phyloP scores from a whole-genome alignment of 2,113 vertebrate species.

The Vicugna pacos region DNA sequence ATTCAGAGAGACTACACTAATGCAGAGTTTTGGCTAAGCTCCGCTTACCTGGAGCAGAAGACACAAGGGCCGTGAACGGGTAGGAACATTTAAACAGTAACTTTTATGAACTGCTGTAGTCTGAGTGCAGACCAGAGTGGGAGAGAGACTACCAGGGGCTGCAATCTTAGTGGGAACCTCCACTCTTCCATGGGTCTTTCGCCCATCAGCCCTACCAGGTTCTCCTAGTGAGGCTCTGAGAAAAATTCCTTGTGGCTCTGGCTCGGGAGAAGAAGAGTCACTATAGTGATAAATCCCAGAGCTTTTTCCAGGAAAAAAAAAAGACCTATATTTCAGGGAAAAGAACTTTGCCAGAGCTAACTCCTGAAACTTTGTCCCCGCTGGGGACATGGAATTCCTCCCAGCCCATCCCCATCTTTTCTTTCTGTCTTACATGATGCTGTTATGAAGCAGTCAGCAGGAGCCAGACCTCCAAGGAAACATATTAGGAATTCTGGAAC shows the following conservation, averaged over 20 bases:
- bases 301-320: not conserved
- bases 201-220: not conserved
- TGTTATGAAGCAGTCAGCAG: not conserved
- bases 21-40: not conserved
- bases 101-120: not conserved
- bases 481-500: not conserved
- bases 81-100: not conserved
- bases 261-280: not conserved
- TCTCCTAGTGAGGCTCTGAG: not conserved
- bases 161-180: fast-evolving
- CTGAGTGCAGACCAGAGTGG: not conserved
- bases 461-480: not conserved
- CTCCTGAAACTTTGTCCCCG: not conserved
- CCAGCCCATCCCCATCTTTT: not conserved
- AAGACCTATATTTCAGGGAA: not conserved
- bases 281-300: not conserved
- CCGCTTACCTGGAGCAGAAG: not conserved
- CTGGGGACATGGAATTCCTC: not conserved
- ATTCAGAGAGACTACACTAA: not conserved
- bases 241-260: not conserved
- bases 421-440: not conserved
- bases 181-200: not conserved
- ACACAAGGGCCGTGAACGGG: not conserved
- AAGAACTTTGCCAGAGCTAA: not conserved
- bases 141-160: fast-evolving